A percentile compares a stretch with the other conserved stretches of the same genome.
These are phyloP conservation scores for Sebastes jordani DNA, from an alignment of 2,797 vertebrate species.

Conservation along the genomic window DNA sequence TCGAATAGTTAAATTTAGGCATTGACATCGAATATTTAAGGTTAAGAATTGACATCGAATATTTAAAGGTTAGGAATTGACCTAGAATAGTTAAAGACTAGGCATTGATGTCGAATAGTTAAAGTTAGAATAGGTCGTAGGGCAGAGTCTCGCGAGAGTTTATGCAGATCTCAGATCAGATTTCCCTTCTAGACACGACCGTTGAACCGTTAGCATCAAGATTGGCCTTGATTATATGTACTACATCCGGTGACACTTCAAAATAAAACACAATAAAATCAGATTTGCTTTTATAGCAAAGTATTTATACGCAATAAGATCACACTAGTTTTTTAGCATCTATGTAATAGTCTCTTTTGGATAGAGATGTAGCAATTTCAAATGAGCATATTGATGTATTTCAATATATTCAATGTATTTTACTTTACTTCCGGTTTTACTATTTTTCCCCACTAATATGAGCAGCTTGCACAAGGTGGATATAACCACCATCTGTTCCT, in stretches of 20 bases:
- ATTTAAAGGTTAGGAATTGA: too few species aligned
- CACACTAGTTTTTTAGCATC: fast-evolving
- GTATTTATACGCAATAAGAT: fast-evolving
- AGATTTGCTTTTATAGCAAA: fast-evolving
- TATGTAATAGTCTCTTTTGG: fast-evolving
- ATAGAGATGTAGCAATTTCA: fast-evolving
- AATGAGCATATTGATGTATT: neutral
- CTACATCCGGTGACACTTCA: slow-evolving; percentile 28
- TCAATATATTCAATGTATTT: neutral
- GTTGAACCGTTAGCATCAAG: slow-evolving; percentile 13
- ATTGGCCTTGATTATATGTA: fast-evolving
- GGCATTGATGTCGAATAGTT: fast-evolving
- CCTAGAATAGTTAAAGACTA: too few species aligned
- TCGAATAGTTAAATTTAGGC: too few species aligned
- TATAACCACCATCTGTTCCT: slow-evolving; percentile 8
- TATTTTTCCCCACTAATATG: neutral
- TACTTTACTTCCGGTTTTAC: slow-evolving; percentile 25
- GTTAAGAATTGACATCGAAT: too few species aligned
- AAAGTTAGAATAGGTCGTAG: too few species aligned
- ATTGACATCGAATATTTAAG: too few species aligned
- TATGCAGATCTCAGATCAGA: too few species aligned
- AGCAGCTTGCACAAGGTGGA: neutral
- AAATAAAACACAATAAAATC: slow-evolving; percentile 63
- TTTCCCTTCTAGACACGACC: too few species aligned
- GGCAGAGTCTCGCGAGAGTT: too few species aligned